Base-by-base conservation (phyloP, 2,113 vertebrate genomes). In the Casuarius casuarius region DNA sequence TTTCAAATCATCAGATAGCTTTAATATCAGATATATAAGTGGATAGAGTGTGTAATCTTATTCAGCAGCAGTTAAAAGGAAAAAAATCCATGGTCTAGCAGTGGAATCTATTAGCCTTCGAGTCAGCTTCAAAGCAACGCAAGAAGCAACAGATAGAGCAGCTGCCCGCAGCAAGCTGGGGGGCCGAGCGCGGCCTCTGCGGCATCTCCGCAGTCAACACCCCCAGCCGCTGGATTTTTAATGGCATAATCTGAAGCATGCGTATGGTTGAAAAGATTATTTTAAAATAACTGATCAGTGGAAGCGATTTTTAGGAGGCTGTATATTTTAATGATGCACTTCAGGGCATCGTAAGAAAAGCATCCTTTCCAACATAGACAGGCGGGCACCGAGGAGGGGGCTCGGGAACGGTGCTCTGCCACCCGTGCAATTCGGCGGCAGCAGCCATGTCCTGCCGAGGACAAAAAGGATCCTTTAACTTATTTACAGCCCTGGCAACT, bases 1-100 rank as follows among this genome's bases (percentile, higher is more conserved):
- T 97, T 97, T 95, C 87, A 93, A 71, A 73, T 85, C 76, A 84
- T 81, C 95, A 62, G 65, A 94, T 78, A 90, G 68, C 90, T 97
- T 97, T 96, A 96, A 93, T 95, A 95, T 86, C 7, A 1, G 90
- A 84, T 94, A 63, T 83, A 31, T 84, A 84, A 89, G 77, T 89
- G 65, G 76, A 70, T 72, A 51, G 78, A 91, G 76, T 49, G 88
- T 87, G 59, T 84, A 93, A 84, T 95, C 86, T 94, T 94, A 90
- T 91, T 92, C 87, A 93, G 80, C 16, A 44, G 79, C 91, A 95
- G 84, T 95, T 86, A 94, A 97, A 94, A 92, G 44, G 44, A 22
- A 16, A 33, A 76, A 74, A 46, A 94, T 58, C 91, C 59, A 15
- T 33, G 61, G 74, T 51, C 81, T 54, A 61, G 33, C 54, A 87